These are phyloP conservation scores for Mustelus asterias DNA, from an alignment of 2,113 vertebrate genomes.

Conservation along the genomic window DNA sequence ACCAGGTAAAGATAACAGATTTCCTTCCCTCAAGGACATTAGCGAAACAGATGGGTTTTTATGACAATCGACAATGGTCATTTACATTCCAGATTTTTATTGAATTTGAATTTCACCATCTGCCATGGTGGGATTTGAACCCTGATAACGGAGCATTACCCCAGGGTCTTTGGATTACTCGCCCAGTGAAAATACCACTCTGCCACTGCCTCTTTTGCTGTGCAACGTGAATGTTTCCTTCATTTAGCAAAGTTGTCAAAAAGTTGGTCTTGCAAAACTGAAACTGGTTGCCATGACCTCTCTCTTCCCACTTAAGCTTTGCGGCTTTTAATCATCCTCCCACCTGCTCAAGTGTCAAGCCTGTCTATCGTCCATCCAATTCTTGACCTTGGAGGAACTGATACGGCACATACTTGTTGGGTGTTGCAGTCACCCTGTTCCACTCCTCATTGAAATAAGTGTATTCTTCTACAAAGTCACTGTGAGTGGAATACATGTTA, in stretches of 20 bases:
- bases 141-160: too few relatives aligned
- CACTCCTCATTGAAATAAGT: not conserved
- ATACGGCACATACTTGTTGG: not conserved
- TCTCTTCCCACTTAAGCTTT: not conserved
- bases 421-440: not conserved
- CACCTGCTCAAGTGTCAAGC: not conserved
- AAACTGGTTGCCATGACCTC: not conserved
- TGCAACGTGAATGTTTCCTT: not conserved
- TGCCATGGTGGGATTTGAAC: too few relatives aligned
- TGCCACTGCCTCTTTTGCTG: not conserved
- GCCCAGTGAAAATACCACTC: too few relatives aligned
- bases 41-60: too few relatives aligned
- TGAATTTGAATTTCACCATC: too few relatives aligned
- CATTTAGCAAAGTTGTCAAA: not conserved
- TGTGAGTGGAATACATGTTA: not conserved
- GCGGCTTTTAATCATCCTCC: not conserved
- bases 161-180: too few relatives aligned
- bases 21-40: too few relatives aligned
- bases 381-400: not conserved
- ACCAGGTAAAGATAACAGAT: too few relatives aligned
- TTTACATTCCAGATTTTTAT: too few relatives aligned
- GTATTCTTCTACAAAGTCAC: not conserved
- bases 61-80: too few relatives aligned
- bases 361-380: not conserved
- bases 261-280: not conserved